Evolutionary conservation across 2,797 vertebrate species (phyloP).

Genomic region (Falco novaeseelandiae): DNA sequence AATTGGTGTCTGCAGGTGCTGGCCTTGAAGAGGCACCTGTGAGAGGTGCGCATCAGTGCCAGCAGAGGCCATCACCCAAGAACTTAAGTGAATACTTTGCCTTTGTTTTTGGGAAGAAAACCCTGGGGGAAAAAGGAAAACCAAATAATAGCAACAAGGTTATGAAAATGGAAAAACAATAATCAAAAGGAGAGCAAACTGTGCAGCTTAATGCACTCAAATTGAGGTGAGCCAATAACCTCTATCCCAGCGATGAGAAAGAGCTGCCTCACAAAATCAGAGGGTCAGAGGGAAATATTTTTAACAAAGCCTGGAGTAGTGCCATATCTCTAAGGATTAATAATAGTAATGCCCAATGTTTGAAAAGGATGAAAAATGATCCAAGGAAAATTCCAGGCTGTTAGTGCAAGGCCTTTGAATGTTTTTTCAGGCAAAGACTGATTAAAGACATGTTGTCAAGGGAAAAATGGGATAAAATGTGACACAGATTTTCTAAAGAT

Average conservation of each 20-base stretch:
- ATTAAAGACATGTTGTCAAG: conserved; percentile 53
- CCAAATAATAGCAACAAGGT: background rate
- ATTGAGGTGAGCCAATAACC: conserved; percentile 7
- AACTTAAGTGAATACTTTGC: background rate
- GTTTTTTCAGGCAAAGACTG: conserved; percentile 49
- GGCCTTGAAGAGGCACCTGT: background rate
- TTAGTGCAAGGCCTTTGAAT: conserved; percentile 18
- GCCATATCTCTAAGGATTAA: conserved; percentile 1
- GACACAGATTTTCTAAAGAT: conserved; percentile 68
- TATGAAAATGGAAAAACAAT: background rate
- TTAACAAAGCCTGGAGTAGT: background rate
- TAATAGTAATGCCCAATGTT: background rate
- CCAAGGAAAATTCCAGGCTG: conserved; percentile 50
- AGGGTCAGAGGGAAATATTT: conserved; percentile 24
- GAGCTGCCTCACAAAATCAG: background rate
- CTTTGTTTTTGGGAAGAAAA: background rate
- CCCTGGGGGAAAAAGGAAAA: background rate
- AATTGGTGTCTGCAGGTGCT: background rate
- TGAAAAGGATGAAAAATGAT: conserved; percentile 37
- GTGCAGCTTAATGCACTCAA: background rate
- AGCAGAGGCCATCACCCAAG: background rate
- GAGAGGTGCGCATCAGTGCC: background rate
- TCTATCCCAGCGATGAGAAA: background rate
- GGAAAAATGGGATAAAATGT: conserved; percentile 55
- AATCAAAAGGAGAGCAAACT: conserved; percentile 1